Base-by-base conservation (phyloP, 1,140 invertebrate genomes). In the Argopecten irradians region DNA sequence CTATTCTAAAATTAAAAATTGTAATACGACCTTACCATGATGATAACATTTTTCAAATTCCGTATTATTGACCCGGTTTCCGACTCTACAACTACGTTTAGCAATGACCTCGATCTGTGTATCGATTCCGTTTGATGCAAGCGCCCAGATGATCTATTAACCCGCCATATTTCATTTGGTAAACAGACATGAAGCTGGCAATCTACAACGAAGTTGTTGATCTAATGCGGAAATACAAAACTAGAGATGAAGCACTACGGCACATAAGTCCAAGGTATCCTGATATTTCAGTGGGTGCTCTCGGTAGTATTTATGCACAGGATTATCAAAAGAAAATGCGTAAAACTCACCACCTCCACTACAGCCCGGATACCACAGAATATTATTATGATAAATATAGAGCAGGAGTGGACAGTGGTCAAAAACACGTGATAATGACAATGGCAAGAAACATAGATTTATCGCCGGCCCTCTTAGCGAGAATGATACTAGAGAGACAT, bases 401-500 rank as follows among this genome's bases (percentile, higher is more conserved):
- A 32, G 36, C 14, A 22, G 91, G 89, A 14, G 87, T 95, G 7
- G 55, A 92, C 35, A 83, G 46, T n/a, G 93, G 95, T 16, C 94
- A 95, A 87, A 93, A 93, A 71, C 93, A 95, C 87, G 96, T 97
- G 71, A 94, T 97, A 5, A 89, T 97, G 16, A 94, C 96, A 86
- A 95, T 97, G 88, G 96, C 97, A 11, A 93, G 96, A 89, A 92
- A 96, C 88, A 86, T 89, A 86, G 95, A 96, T 43, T 95, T 97
- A 39, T 96, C 96, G 41, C 97, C 97, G 14, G 96, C 97, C 82
- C 94, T 97, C 36, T 93, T 97, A 34, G 97, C 97, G 35, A 96
- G 97, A 92, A 94, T 97, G 34, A 95, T 98, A 71, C 93, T 98
- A 32, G 97, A 97, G 92, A 96, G 96, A 91, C 96, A 97, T 94